Base-by-base conservation (phyloP, 2,888 invertebrate genomes). In the Mayetiola destructor region DNA sequence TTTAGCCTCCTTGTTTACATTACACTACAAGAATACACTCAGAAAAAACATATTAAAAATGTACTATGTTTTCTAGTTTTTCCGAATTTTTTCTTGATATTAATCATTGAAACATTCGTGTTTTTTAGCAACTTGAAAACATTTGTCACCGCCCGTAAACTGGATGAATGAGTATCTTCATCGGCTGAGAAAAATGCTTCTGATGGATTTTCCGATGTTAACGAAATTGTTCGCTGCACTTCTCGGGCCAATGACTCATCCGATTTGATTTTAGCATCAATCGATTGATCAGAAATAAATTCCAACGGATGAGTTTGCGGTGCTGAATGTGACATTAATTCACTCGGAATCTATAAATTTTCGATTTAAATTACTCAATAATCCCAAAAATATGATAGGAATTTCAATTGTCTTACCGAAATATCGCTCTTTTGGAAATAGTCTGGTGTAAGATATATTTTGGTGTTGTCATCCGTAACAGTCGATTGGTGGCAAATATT, bases 111-210 rank as follows among this genome's bases (percentile, higher is more conserved):
- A n/a, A n/a, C n/a, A n/a, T n/a, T n/a, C n/a, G n/a, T n/a, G n/a
- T n/a, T n/a, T n/a, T n/a, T n/a, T n/a, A n/a, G n/a, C n/a, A n/a
- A n/a, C n/a, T n/a, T n/a, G n/a, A n/a, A n/a, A n/a, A n/a, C 60
- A n/a, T 59, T 59, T 40, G 58, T 59, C 55, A 56, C 60, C 30
- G 61, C 59, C 40, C 60, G 61, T 18, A 71, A 68, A 18, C 70
- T 63, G 9, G 42, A 42, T 27, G 58, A 57, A 21, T 61, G 59
- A 64, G 85, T 79, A 63, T 92, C 93, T 72, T 94, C 93, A 66
- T 93, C 92, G 0, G 93, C 93, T 0, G 93, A 93, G 68, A 89
- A 93, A 72, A 92, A 94, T 56, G 87, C 85, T 71, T 93, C 93
- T 0, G 89, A 89, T 64, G 88, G 89, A 69, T 91, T 91, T 69